A percentile compares a stretch with the other conserved stretches of the same genome.
phyloP scores from a whole-genome alignment of 2,797 vertebrate genomes.

The Buceros bicornis region DNA sequence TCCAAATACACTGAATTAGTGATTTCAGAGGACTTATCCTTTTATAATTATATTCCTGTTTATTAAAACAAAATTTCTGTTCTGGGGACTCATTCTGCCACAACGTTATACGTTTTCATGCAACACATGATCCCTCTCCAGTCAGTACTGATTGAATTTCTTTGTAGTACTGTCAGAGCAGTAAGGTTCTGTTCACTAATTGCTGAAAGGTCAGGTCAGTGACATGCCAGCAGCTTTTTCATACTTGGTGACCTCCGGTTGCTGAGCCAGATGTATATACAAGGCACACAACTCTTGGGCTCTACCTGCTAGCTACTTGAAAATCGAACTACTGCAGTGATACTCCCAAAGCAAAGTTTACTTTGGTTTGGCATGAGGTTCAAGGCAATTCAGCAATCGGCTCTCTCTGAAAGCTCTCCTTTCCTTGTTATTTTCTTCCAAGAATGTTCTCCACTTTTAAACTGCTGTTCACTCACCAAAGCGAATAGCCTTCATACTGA shows the following conservation, averaged over 20 bases:
- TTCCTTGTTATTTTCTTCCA: conserved; percentile 74
- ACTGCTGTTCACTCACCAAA: conserved; percentile 17
- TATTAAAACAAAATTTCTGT: not conserved
- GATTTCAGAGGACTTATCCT: not conserved
- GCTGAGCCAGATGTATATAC: not conserved
- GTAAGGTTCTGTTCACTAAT: not conserved
- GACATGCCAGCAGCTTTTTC: not conserved
- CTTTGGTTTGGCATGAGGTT: conserved; percentile 76
- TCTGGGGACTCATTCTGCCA: not conserved
- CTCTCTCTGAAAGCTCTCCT: conserved; percentile 66
- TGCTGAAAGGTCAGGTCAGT: not conserved
- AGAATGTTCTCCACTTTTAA: conserved; percentile 59
- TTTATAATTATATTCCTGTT: not conserved
- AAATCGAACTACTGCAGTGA: conserved; percentile 72
- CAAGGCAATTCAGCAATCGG: conserved; percentile 74
- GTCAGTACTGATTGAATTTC: not conserved
- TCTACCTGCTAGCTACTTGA: conserved; percentile 73
- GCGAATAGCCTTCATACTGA: not conserved
- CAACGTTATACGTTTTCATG: not conserved
- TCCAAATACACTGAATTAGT: not conserved
- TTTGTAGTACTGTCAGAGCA: not conserved
- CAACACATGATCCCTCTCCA: not conserved
- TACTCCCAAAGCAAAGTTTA: conserved; percentile 76
- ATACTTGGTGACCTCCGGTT: not conserved
- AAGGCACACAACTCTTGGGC: not conserved